Evolutionary conservation across 2,888 invertebrate genomes (phyloP), one percentile per base, ranked within the genome.

Genomic region (Drosophila neonasuta): DNA sequence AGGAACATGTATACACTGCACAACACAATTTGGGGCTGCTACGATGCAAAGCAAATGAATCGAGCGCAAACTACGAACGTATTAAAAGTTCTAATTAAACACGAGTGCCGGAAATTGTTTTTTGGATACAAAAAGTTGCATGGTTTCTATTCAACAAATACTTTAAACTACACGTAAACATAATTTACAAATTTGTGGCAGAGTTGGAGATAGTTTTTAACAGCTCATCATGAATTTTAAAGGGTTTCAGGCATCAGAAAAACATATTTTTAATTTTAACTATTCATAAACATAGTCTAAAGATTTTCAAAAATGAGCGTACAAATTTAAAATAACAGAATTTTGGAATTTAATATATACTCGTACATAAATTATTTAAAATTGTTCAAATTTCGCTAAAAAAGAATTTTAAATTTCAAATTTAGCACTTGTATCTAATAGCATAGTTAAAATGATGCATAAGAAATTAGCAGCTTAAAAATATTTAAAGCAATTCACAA

Each of bases 1-100:
- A n/a, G 36, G 29, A 57, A 13, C 52, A 42, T 52, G 59, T 57
- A 20, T 60, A 60, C 60, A 71, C 61, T 71, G 17, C 6, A 13
- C 41, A 63, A 61, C 66, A 74, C 5, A 24, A 17, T 29, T 34
- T 34, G n/a, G 8, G 36, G n/a, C 15, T 32, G 6, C 13, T 13
- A 13, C 13, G 13, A 13, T 13, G 13, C 10, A 39, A 24, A 9
- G 3, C n/a, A 8, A 13, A n/a, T n/a, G 8, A 34, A 20, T 2
- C 8, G 5, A 49, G 9, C 4, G 11, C 2, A n/a, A 20, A 8
- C 8, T 11, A n/a, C 6, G n/a, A 41, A 13, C 13, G 39, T 7
- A 41, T 41, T 50, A 2, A n/a, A 36, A 11, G 8, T 50, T n/a
- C 17, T 49, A 34, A 32, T 17, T 20, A 17, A 34, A 34, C 32